Evolutionary conservation across 53 echinoderm and acorn worm genomes (phyloP).

Genomic region (Astropecten irregularis): DNA sequence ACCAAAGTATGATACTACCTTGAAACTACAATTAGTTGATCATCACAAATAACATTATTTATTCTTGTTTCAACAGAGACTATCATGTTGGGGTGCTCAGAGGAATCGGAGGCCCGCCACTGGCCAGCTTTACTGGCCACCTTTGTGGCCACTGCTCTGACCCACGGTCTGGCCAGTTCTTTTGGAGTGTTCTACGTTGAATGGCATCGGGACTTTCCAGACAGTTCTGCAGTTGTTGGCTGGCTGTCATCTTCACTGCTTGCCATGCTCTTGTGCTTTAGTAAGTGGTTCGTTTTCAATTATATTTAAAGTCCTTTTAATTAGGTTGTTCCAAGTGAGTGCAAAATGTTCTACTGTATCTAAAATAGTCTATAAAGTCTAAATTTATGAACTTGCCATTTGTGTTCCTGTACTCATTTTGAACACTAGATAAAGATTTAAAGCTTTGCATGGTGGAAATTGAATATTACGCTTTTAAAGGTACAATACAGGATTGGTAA

Average conservation of each 20-base stretch:
- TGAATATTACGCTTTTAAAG: no score
- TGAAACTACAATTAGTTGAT: no score
- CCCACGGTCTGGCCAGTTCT: conserved; percentile 63
- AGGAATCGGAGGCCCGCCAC: background rate
- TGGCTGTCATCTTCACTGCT: conserved; percentile 64
- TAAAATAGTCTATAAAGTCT: background rate
- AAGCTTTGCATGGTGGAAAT: no score
- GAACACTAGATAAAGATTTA: no score
- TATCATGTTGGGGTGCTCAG: no score
- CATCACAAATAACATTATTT: no score
- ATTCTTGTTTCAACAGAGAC: no score
- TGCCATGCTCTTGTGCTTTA: conserved; percentile 62
- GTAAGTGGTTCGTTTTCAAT: no score
- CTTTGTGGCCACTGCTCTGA: conserved; percentile 52
- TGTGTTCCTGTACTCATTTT: background rate
- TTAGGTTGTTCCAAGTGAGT: background rate
- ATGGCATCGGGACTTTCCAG: conserved; percentile 58
- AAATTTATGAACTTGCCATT: background rate
- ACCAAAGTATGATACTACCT: no score
- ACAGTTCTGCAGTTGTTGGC: conserved; percentile 60
- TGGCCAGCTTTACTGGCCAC: conserved; percentile 14
- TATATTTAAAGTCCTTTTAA: background rate
- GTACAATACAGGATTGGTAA: no score
- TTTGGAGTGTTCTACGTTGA: conserved; percentile 74
- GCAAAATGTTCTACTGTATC: background rate